Evolutionary conservation across 1,140 invertebrate species (phyloP).

Genomic region (Bradysia coprophila): DNA sequence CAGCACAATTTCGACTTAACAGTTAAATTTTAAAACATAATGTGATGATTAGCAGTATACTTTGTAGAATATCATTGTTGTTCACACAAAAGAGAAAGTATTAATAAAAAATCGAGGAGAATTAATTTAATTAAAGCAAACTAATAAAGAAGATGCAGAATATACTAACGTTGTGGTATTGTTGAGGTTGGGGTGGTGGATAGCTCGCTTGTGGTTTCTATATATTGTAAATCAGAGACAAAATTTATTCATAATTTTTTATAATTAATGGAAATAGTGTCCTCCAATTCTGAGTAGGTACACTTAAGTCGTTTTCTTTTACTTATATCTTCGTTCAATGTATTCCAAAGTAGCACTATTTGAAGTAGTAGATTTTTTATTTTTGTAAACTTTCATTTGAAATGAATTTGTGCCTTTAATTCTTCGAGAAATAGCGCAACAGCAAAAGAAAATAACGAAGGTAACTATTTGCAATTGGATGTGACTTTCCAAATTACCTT

Average conservation of each 20-base stretch:
- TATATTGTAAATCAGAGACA: not conserved
- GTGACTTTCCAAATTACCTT: constrained; percentile 24
- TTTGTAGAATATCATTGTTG: too few species aligned
- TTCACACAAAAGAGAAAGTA: too few species aligned
- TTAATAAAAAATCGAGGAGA: too few species aligned
- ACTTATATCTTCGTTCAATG: not conserved
- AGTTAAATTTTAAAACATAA: too few species aligned
- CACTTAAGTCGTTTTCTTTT: not conserved
- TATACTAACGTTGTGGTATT: constrained; percentile 1
- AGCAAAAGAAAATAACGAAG: too few species aligned
- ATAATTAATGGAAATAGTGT: too few species aligned
- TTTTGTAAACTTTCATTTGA: not conserved
- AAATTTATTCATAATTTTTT: too few species aligned
- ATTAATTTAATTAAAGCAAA: too few species aligned
- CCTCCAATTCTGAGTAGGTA: too few species aligned
- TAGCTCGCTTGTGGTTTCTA: not conserved
- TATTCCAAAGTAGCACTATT: not conserved
- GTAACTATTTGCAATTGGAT: not conserved
- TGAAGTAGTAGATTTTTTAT: not conserved
- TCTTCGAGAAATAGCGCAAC: not conserved
- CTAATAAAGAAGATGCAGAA: too few species aligned
- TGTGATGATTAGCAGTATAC: too few species aligned
- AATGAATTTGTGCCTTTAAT: not conserved
- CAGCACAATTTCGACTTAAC: too few species aligned
- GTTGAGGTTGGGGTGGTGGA: not conserved